Evolutionary conservation across 1,140 invertebrate genomes (phyloP).

Genomic region (Lordiphosa stackelbergi): DNA sequence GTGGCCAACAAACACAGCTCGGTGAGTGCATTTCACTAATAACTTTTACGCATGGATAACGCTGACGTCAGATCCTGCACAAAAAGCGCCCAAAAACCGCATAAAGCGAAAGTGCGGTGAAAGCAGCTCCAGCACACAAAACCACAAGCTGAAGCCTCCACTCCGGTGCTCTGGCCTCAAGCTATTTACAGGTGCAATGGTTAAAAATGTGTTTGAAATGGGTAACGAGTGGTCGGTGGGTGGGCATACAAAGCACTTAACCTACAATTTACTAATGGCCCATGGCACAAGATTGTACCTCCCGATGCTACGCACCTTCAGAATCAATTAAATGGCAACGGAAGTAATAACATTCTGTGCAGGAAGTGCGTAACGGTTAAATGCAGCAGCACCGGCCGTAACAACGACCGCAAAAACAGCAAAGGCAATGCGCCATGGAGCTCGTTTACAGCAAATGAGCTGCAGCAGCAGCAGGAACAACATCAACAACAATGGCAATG

Average conservation of each 20-base stretch:
- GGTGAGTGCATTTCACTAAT: slow-evolving; percentile 66
- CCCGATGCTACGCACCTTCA: slow-evolving; percentile 56
- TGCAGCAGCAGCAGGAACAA: slow-evolving; percentile 29
- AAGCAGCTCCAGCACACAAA: slow-evolving; percentile 11
- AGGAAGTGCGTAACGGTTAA: slow-evolving; percentile 71
- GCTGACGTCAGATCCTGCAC: slow-evolving; percentile 31
- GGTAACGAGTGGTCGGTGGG: neutral
- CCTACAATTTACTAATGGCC: slow-evolving; percentile 71
- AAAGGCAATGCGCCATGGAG: slow-evolving; percentile 36
- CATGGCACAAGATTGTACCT: slow-evolving; percentile 38
- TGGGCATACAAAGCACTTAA: slow-evolving; percentile 61
- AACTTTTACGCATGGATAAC: slow-evolving; percentile 70
- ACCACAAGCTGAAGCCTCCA: slow-evolving; percentile 31
- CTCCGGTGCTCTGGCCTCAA: slow-evolving; percentile 16
- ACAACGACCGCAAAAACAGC: slow-evolving; percentile 60
- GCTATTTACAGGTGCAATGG: slow-evolving; percentile 42
- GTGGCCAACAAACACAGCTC: slow-evolving; percentile 43
- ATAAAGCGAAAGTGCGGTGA: slow-evolving; percentile 57
- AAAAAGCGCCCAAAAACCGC: slow-evolving; percentile 60
- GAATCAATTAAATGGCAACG: slow-evolving; percentile 74
- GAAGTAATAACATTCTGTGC: slow-evolving; percentile 71
- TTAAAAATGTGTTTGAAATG: slow-evolving; percentile 38
- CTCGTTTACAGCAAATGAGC: slow-evolving; percentile 58
- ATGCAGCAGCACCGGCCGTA: slow-evolving; percentile 43
- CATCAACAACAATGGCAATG: slow-evolving; percentile 40